Evolutionary conservation across 23 tunicate species (phyloP), one percentile per base, ranked within the genome.

Genomic region (Halocynthia roretzi): DNA sequence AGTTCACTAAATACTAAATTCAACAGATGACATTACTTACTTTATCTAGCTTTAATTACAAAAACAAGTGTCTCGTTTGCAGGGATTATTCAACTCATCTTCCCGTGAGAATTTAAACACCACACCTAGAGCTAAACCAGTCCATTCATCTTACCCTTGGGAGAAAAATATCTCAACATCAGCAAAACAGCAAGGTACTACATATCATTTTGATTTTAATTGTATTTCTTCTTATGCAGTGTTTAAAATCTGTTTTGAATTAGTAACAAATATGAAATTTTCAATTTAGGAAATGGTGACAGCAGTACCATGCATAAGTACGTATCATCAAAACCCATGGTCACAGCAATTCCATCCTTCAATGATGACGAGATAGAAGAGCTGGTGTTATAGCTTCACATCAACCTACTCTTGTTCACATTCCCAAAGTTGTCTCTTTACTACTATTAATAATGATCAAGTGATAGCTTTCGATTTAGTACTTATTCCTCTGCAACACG

Each of bases 131-230:
- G 96, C 96, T 6, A 89, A 89, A 68, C 96, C 96, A 9, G 84
- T 89, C 52, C 96, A 89, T 80, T 83, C 96, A 0, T 88, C 88
- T 56, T 89, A 89, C 54, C 96, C 96, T 12, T 89, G 96, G 96
- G 96, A 89, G 63, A 75, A 62, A 53, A 83, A 89, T 62, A 88
- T 89, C 19, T 72, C 80, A 5, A 70, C 96, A 0, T 78, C 88
- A 9, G 22, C 75, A 31, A 62, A 62, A 15, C 82, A 20, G 22
- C 57, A 83, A 17, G 78, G 78, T 74, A n/a, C 56, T 52, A 64
- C 4, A 15, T 40, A 71, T 71, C 2, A 12, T 19, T 10, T 21
- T 50, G 19, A 10, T 54, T 31, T 31, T 31, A 31, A 31, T 31
- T 31, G 44, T 31, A 4, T 31, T 31, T 31, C 44, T 31, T 4